A percentile compares a stretch with the other conserved stretches of the same genome.
Conservation (phyloP, 2,888 invertebrate genomes). For the Smittia aterrima region DNA sequence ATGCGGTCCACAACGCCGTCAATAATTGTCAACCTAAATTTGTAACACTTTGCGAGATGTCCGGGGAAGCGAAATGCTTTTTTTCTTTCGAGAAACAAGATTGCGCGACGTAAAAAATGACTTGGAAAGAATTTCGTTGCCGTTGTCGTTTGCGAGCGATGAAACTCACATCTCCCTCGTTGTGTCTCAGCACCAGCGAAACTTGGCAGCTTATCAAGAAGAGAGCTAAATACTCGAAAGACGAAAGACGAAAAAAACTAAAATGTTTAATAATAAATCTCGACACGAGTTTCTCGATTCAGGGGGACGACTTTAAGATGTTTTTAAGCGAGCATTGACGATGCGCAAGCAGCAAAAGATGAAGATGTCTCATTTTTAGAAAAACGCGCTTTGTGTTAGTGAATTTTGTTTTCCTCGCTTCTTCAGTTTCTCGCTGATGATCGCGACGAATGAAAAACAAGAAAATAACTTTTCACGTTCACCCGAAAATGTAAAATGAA, state of each 20-base stretch:
- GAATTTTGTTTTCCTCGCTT: not conserved
- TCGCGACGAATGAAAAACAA: constrained; percentile 2
- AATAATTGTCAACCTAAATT: not conserved
- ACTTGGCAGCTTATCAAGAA: constrained; percentile 39
- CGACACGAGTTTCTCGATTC: constrained; percentile 34
- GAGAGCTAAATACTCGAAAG: constrained; percentile 10
- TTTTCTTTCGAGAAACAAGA: too few species aligned
- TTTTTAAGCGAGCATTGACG: constrained; percentile 9
- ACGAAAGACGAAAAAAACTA: constrained; percentile 30
- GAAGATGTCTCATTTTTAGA: constrained; percentile 25
- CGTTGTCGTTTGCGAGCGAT: too few species aligned
- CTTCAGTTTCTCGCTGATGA: not conserved
- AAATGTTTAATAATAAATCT: constrained; percentile 41
- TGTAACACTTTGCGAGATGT: not conserved
- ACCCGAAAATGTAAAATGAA: not conserved
- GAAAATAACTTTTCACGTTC: constrained; percentile 1
- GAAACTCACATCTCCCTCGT: not conserved
- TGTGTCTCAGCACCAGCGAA: not conserved
- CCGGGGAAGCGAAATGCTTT: not conserved
- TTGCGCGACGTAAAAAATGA: not conserved
- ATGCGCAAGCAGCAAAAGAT: not conserved
- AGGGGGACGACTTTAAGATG: constrained; percentile 15
- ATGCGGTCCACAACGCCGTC: not conserved
- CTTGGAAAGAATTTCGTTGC: not conserved
- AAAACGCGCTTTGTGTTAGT: not conserved